Evolutionary conservation across 2,797 vertebrate genomes (phyloP).

Genomic region (Percopsis omiscomaycus): DNA sequence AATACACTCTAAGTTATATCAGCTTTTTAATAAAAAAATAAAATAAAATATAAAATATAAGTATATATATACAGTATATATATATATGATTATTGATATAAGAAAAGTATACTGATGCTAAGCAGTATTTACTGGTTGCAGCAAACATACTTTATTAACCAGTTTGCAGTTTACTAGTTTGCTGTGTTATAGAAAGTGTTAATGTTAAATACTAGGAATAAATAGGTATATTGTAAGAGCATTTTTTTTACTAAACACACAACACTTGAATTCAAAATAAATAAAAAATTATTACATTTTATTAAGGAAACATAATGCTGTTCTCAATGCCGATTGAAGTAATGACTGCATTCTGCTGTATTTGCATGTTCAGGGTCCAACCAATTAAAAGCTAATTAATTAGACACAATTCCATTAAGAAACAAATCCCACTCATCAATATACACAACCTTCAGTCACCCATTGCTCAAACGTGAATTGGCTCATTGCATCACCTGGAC

Average conservation of each 20-base stretch:
- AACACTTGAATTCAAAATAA: constrained; percentile 45
- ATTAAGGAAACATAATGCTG: constrained; percentile 55
- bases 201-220: not conserved
- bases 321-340: constrained; percentile 68
- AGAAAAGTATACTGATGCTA: too few relatives aligned
- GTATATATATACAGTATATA: too few relatives aligned
- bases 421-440: constrained; percentile 84
- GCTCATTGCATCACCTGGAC: constrained; percentile 62
- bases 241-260: constrained; percentile 43
- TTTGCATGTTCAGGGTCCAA: constrained; percentile 79
- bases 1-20: too few relatives aligned
- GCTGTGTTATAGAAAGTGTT: too few relatives aligned
- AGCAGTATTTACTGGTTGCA: too few relatives aligned
- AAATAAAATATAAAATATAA: too few relatives aligned
- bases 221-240: not conserved
- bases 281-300: constrained; percentile 52
- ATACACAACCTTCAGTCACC: constrained; percentile 77
- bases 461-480: constrained; percentile 73
- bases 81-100: too few relatives aligned
- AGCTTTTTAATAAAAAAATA: too few relatives aligned
- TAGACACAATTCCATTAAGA: constrained; percentile 85
- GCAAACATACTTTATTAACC: too few relatives aligned
- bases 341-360: constrained; percentile 75
- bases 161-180: too few relatives aligned
- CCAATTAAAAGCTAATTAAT: constrained; percentile 87